These are phyloP conservation scores for Onthophagus taurus DNA, from an alignment of 1,140 invertebrate genomes.

Conservation along the genomic window DNA sequence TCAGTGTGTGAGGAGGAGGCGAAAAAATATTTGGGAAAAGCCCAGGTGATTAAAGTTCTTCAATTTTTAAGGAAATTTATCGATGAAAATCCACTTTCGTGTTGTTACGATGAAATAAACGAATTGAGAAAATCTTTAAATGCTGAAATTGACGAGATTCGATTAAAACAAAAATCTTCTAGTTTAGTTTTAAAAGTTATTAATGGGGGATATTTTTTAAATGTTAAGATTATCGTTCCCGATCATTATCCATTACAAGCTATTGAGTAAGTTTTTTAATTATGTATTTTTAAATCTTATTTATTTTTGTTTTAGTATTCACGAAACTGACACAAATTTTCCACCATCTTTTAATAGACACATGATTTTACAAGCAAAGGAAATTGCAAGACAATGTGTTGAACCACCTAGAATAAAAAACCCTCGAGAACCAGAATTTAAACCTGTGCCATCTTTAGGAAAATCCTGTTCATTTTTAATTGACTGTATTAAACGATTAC, in stretches of 20 bases:
- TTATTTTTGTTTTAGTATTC: slow-evolving; percentile 39
- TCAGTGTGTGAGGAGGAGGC: slow-evolving; percentile 57
- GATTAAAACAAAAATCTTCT: slow-evolving; percentile 59
- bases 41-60: slow-evolving; percentile 45
- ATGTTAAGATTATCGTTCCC: slow-evolving; percentile 49
- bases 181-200: slow-evolving; percentile 49
- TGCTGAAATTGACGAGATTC: slow-evolving; percentile 45
- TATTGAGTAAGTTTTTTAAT: slow-evolving; percentile 47
- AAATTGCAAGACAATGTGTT: slow-evolving; percentile 60
- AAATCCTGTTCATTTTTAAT: slow-evolving; percentile 53
- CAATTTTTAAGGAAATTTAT: slow-evolving; percentile 59
- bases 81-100: slow-evolving; percentile 60
- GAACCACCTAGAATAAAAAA: slow-evolving; percentile 54
- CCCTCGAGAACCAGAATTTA: slow-evolving; percentile 43
- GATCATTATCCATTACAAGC: slow-evolving; percentile 53
- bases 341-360: slow-evolving; percentile 51
- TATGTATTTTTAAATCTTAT: too few relatives aligned
- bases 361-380: slow-evolving; percentile 54
- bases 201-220: slow-evolving; percentile 52
- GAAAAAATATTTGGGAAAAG: slow-evolving; percentile 50
- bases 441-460: slow-evolving; percentile 51
- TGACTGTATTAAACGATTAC: slow-evolving; percentile 49
- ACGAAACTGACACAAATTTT: slow-evolving; percentile 55
- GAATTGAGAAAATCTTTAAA: slow-evolving; percentile 46
- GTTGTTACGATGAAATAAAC: slow-evolving; percentile 65